Evolutionary conservation across 2,797 vertebrate species (phyloP).

Genomic region (Eulemur coronatus): DNA sequence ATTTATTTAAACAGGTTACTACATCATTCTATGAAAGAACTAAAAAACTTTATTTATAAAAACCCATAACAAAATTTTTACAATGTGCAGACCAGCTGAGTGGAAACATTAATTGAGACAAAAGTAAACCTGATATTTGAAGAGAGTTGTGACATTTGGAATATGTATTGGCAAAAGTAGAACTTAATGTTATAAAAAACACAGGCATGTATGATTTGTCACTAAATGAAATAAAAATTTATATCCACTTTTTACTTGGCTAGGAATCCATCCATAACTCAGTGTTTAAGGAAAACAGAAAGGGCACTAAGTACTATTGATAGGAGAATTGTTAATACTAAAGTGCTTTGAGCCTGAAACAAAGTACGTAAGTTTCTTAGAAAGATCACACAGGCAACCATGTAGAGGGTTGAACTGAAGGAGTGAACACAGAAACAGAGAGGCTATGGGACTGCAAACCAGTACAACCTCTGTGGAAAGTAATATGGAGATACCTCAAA

Average conservation of each 20-base stretch:
- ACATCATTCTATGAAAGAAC: not conserved
- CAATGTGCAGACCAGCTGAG: not conserved
- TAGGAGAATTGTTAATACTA: not conserved
- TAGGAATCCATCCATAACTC: not conserved
- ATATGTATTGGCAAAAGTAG: not conserved
- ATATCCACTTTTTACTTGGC: not conserved
- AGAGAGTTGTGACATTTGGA: not conserved
- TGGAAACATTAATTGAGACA: not conserved
- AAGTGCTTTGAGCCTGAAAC: not conserved
- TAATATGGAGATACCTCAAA: too few species aligned
- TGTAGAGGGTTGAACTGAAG: not conserved
- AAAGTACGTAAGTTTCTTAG: not conserved
- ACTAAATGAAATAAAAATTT: conserved; percentile 7
- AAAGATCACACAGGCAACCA: not conserved
- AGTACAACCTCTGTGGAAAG: too few species aligned
- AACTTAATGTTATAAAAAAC: not conserved
- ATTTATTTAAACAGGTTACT: not conserved
- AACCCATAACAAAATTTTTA: not conserved
- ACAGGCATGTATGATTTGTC: not conserved
- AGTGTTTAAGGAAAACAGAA: not conserved
- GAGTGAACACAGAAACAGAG: not conserved
- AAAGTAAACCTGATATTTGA: not conserved
- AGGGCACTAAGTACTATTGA: not conserved
- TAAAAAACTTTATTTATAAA: not conserved
- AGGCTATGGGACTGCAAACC: not conserved